phyloP scores from a whole-genome alignment of 2,797 vertebrate genomes.

The Macropodus opercularis region DNA sequence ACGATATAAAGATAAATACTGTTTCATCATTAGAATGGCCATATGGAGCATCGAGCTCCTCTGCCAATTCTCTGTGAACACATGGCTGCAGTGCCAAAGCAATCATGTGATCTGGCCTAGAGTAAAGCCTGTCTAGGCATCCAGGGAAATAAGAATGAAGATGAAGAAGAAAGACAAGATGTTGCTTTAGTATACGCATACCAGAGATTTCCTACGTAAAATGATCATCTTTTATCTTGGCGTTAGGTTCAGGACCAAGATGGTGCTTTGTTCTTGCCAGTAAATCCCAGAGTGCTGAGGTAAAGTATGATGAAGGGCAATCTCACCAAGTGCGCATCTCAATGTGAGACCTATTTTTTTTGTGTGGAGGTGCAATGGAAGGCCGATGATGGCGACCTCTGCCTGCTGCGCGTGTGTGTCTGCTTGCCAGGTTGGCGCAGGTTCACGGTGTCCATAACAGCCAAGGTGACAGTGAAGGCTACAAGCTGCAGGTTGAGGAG shows the following conservation, averaged over 20 bases:
- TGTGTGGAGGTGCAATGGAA: slow-evolving; percentile 20
- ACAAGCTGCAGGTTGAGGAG: slow-evolving; percentile 53
- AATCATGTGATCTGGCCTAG: slow-evolving; percentile 63
- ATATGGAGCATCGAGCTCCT: slow-evolving; percentile 61
- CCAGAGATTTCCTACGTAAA: slow-evolving; percentile 21
- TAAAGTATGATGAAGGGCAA: not conserved
- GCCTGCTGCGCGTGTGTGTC: slow-evolving; percentile 30
- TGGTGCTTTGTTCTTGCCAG: not conserved
- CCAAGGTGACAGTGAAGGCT: slow-evolving; percentile 65
- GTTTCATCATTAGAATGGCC: slow-evolving; percentile 63
- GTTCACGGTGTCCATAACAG: slow-evolving; percentile 50
- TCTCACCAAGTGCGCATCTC: not conserved
- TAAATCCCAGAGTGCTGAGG: not conserved
- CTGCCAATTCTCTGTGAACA: slow-evolving; percentile 65
- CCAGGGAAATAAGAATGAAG: slow-evolving; percentile 49
- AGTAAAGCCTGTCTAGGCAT: slow-evolving; percentile 30
- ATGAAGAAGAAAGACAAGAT: slow-evolving; percentile 25
- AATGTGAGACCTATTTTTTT: not conserved
- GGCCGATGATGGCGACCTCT: slow-evolving; percentile 54
- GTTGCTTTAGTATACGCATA: slow-evolving; percentile 23
- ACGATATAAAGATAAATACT: slow-evolving; percentile 61
- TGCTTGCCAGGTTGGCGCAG: slow-evolving; percentile 57
- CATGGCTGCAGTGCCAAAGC: slow-evolving; percentile 52
- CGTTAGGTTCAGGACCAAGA: not conserved
- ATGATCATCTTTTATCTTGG: slow-evolving; percentile 16